Evolutionary conservation across 2,888 invertebrate species (phyloP).

Genomic region (Parnassius orleans): DNA sequence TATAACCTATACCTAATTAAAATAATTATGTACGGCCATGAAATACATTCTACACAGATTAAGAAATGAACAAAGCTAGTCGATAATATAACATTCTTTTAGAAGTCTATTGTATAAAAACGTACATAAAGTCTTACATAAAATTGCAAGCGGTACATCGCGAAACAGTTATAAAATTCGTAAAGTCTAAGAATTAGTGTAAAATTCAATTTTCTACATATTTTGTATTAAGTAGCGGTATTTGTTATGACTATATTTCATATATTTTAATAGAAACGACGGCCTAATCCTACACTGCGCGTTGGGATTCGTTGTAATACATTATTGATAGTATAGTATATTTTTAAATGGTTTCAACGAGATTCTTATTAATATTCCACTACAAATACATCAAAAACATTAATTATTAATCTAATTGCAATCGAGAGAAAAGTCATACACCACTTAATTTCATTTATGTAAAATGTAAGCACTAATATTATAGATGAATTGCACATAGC

Average conservation of each 20-base stretch:
- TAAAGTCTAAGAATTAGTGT: slow-evolving; percentile 16
- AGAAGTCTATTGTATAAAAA: slow-evolving; percentile 26
- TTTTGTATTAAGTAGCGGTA: slow-evolving; percentile 18
- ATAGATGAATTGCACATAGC: too few species aligned
- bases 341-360: slow-evolving; percentile 29
- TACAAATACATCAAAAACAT: slow-evolving; percentile 33
- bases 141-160: slow-evolving; percentile 23
- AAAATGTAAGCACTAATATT: too few species aligned
- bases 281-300: slow-evolving; percentile 26
- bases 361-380: slow-evolving; percentile 32
- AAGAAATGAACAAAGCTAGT: slow-evolving; percentile 25
- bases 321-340: slow-evolving; percentile 22
- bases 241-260: slow-evolving; percentile 17
- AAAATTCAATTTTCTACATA: slow-evolving; percentile 10
- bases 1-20: slow-evolving; percentile 30
- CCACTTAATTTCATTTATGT: neutral
- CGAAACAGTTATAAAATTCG: slow-evolving; percentile 23
- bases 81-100: slow-evolving; percentile 22
- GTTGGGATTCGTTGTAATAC: slow-evolving; percentile 44
- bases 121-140: slow-evolving; percentile 19
- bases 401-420: slow-evolving; percentile 28
- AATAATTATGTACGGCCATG: slow-evolving; percentile 36
- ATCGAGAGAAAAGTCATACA: slow-evolving; percentile 27
- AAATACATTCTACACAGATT: slow-evolving; percentile 24
- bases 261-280: slow-evolving; percentile 18